These are phyloP conservation scores for Tetragonula carbonaria DNA, from an alignment of 2,888 invertebrate genomes.

Conservation along the genomic window DNA sequence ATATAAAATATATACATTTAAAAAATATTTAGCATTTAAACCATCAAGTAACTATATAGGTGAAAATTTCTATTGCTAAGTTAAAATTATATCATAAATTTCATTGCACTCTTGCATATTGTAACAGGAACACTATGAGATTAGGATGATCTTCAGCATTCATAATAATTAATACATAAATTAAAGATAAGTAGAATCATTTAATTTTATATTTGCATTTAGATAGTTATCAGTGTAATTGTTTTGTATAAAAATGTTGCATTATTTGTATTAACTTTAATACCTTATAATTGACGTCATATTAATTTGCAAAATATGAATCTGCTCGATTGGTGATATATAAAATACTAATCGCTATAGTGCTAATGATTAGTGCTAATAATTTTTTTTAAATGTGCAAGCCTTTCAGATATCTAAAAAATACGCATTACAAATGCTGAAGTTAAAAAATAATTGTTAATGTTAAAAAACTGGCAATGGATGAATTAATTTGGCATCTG, in stretches of 20 bases:
- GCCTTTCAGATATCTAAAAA: conserved; percentile 11
- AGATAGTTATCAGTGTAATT: conserved; percentile 1
- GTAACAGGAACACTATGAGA: conserved; percentile 17
- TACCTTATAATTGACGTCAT: background rate
- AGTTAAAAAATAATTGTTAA: background rate
- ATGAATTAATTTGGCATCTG: conserved; percentile 21
- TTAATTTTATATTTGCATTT: conserved; percentile 18
- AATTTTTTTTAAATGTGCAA: background rate
- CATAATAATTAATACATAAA: background rate
- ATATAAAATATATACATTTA: conserved; percentile 23
- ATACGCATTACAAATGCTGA: background rate
- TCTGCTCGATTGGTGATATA: background rate
- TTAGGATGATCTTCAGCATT: background rate
- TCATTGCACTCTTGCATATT: conserved; percentile 8
- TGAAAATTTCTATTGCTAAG: background rate
- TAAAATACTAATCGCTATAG: background rate
- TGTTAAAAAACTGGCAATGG: background rate
- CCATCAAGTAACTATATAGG: background rate
- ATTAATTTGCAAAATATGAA: background rate
- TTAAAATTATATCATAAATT: background rate
- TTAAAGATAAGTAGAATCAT: conserved; percentile 12
- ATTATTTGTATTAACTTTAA: too few species aligned
- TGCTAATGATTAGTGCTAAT: background rate
- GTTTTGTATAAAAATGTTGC: conserved; percentile 6
- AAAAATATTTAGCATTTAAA: background rate